A percentile compares a stretch with the other conserved stretches of the same genome.
phyloP scores from a whole-genome alignment of 2,888 invertebrate genomes.

The Ornithoptera alexandrae region DNA sequence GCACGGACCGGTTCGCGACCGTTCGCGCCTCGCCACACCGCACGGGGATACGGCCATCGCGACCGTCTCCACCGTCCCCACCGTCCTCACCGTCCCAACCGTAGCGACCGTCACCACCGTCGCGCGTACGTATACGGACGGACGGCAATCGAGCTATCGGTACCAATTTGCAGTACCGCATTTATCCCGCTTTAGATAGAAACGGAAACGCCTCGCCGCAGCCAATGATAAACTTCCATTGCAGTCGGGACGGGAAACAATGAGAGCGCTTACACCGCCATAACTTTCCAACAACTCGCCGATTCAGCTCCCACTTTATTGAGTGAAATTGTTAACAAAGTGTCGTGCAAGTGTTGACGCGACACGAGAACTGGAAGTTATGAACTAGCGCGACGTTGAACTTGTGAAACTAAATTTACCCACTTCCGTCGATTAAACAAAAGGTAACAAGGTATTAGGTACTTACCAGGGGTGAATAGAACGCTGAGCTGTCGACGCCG shows the following conservation, averaged over 20 bases:
- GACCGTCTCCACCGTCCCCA: too few relatives aligned
- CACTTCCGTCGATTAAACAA: too few relatives aligned
- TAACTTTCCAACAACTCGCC: slow-evolving; percentile 1
- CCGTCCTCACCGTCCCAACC: too few relatives aligned
- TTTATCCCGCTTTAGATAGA: slow-evolving; percentile 45
- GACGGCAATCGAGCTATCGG: slow-evolving; percentile 69
- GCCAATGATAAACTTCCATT: slow-evolving; percentile 10
- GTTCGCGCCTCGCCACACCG: slow-evolving; percentile 15
- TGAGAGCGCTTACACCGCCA: background rate
- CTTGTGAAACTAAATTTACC: too few relatives aligned
- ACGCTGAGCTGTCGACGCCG: slow-evolving; percentile 95
- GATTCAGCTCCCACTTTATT: slow-evolving; percentile 5
- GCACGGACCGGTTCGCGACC: slow-evolving; percentile 70
- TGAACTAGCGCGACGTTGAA: too few relatives aligned
- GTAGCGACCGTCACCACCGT: too few relatives aligned
- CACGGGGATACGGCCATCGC: too few relatives aligned
- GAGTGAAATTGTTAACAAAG: slow-evolving; percentile 1
- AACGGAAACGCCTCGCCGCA: slow-evolving; percentile 34
- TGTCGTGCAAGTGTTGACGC: background rate
- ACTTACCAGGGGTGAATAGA: slow-evolving; percentile 97
- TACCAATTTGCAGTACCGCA: slow-evolving; percentile 63
- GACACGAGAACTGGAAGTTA: background rate
- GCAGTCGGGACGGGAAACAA: slow-evolving; percentile 8
- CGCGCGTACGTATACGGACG: slow-evolving; percentile 58
- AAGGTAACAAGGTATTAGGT: slow-evolving; percentile 24